phyloP scores from a whole-genome alignment of 2,888 invertebrate species.

The Xiphydria camelus region DNA sequence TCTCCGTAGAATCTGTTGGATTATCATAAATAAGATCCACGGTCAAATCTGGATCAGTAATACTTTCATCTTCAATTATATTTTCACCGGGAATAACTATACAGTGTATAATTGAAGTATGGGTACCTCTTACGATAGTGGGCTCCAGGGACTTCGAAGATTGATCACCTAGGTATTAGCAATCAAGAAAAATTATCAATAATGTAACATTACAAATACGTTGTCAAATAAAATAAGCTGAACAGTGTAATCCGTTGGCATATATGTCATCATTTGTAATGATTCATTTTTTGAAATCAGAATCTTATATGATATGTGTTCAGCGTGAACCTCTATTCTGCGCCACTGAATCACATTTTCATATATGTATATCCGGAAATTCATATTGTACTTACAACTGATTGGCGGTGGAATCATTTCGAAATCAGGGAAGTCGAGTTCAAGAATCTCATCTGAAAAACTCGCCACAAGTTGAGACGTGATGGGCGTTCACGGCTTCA shows the following conservation, averaged over 20 bases:
- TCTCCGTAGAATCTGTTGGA: neutral
- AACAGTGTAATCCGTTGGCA: conserved; percentile 1
- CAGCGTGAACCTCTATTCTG: neutral
- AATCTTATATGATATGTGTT: conserved; percentile 2
- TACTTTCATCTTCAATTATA: conserved; percentile 1
- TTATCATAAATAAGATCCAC: neutral
- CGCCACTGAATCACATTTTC: neutral
- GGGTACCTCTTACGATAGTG: neutral
- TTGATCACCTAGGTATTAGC: conserved; percentile 3
- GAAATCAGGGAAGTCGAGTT: conserved; percentile 16
- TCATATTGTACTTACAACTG: conserved; percentile 8
- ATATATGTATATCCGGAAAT: neutral
- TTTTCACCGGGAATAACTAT: conserved; percentile 3
- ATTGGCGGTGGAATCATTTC: neutral
- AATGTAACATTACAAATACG: conserved; percentile 1
- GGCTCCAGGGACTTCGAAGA: conserved; percentile 5
- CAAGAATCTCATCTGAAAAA: conserved; percentile 8
- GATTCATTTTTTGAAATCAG: neutral
- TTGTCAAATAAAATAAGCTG: conserved; percentile 1
- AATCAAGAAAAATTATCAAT: conserved; percentile 4
- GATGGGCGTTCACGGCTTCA: conserved; percentile 1
- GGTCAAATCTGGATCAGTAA: conserved; percentile 1
- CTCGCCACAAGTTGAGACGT: conserved; percentile 3
- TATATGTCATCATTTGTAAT: neutral
- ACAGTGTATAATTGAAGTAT: conserved; percentile 4